Conservation (phyloP, 2,888 invertebrate species). For the Callyntrura guangdongensis region DNA sequence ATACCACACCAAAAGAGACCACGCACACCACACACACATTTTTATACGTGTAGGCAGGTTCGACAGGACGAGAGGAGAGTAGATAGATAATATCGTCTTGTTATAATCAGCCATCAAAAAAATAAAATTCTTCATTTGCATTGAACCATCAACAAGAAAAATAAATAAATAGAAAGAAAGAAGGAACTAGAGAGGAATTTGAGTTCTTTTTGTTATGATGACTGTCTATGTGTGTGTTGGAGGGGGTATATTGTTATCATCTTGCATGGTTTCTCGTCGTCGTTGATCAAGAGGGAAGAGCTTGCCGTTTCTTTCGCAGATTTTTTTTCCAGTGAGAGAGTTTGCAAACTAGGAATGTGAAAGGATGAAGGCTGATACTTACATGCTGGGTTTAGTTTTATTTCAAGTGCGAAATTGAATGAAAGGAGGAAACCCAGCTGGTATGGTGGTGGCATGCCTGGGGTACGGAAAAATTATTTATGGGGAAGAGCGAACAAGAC, state of each 20-base stretch:
- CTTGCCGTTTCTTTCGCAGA: background rate
- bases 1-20: background rate
- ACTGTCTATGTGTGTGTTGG: background rate
- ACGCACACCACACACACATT: background rate
- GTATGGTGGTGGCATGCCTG: too few relatives aligned
- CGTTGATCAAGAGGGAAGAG: background rate
- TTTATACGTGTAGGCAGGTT: background rate
- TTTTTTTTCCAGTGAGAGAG: too few relatives aligned
- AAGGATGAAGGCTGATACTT: too few relatives aligned
- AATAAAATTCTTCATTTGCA: conserved; percentile 30
- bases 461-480: too few relatives aligned
- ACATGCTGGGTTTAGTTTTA: too few relatives aligned
- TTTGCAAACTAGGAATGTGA: too few relatives aligned
- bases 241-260: too few relatives aligned
- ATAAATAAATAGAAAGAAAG: background rate
- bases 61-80: background rate
- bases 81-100: background rate
- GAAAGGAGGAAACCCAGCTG: too few relatives aligned
- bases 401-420: too few relatives aligned
- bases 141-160: conserved; percentile 26
- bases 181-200: too few relatives aligned
- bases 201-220: too few relatives aligned
- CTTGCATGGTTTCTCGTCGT: background rate
- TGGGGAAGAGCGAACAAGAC: too few relatives aligned
- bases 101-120: background rate